Percentiles rank a stretch among this genome's conserved stretches.
These are phyloP conservation scores for Octodonta nipae DNA, from an alignment of 2,888 invertebrate genomes.

Conservation along the genomic window DNA sequence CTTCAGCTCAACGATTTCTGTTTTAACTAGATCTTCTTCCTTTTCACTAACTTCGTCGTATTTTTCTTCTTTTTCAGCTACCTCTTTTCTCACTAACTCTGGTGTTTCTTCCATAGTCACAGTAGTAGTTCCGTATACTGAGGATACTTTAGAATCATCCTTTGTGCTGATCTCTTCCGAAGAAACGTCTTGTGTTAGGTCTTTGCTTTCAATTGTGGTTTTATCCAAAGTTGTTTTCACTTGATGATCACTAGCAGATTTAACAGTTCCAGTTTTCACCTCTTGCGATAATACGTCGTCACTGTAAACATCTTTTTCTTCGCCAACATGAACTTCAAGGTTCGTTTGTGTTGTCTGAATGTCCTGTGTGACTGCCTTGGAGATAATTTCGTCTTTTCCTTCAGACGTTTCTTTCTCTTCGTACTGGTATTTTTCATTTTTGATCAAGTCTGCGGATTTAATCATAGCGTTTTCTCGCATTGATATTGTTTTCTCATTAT, in stretches of 20 bases:
- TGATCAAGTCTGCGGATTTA: constrained; percentile 22
- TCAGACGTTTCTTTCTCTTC: constrained; percentile 6
- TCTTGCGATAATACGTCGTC: constrained; percentile 7
- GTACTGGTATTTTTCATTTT: constrained; percentile 20
- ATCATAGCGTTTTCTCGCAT: constrained; percentile 23
- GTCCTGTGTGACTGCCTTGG: constrained; percentile 20
- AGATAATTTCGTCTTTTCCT: constrained; percentile 26
- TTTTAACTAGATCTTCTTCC: constrained; percentile 13
- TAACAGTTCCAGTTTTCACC: constrained; percentile 8
- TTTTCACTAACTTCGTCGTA: constrained; percentile 17
- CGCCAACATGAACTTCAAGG: constrained; percentile 16
- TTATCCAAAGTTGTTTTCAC: constrained; percentile 8
- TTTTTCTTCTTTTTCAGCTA: constrained; percentile 17
- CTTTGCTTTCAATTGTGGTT: constrained; percentile 8
- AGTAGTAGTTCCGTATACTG: too few relatives aligned
- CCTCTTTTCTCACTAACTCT: constrained; percentile 16
- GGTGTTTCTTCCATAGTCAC: constrained; percentile 12
- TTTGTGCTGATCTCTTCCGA: constrained; percentile 11
- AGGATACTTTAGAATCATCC: too few relatives aligned
- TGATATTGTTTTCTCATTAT: constrained; percentile 21
- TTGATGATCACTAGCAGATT: constrained; percentile 8
- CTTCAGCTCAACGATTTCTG: too few relatives aligned
- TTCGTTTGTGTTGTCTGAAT: constrained; percentile 17
- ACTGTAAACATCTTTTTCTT: constrained; percentile 7
- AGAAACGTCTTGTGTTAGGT: constrained; percentile 8